Percentiles rank a stretch among this genome's conserved stretches.
Conservation (phyloP, 1,140 invertebrate genomes). For the Meteorus sp. region DNA sequence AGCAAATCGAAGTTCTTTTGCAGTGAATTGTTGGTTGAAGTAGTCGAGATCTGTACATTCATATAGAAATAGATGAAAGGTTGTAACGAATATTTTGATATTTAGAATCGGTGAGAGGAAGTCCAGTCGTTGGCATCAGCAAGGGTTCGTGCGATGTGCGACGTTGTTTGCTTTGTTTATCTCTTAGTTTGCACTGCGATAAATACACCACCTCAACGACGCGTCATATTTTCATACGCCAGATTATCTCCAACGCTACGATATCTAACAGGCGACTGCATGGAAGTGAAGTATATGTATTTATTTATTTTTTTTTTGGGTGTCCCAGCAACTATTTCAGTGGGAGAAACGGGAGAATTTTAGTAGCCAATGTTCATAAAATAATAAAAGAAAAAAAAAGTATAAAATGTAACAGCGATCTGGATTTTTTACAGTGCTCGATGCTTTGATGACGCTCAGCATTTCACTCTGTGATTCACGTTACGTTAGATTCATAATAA, state of each 20-base stretch:
- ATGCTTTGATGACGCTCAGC: no score
- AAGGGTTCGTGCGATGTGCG: slow-evolving; percentile 45
- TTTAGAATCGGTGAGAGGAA: slow-evolving; percentile 53
- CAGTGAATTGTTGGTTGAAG: not conserved
- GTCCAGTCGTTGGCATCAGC: slow-evolving; percentile 43
- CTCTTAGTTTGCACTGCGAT: slow-evolving; percentile 57
- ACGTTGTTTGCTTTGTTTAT: slow-evolving; percentile 56
- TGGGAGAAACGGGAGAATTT: no score
- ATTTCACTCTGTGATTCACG: no score
- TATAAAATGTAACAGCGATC: no score
- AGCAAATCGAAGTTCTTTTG: slow-evolving; percentile 5
- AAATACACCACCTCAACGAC: slow-evolving; percentile 32
- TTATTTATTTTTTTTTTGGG: no score
- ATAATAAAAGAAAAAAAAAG: no score
- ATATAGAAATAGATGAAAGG: not conserved
- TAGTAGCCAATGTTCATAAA: no score
- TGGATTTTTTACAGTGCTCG: no score
- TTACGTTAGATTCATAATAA: no score
- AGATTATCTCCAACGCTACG: not conserved
- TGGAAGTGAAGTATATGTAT: no score
- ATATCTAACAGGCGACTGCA: no score
- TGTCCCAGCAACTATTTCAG: no score
- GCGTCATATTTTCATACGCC: slow-evolving; percentile 13
- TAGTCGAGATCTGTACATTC: slow-evolving; percentile 20
- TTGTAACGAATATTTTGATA: slow-evolving; percentile 45